Conservation (phyloP, 2,888 invertebrate species). For the Habrosyne pyritoides region DNA sequence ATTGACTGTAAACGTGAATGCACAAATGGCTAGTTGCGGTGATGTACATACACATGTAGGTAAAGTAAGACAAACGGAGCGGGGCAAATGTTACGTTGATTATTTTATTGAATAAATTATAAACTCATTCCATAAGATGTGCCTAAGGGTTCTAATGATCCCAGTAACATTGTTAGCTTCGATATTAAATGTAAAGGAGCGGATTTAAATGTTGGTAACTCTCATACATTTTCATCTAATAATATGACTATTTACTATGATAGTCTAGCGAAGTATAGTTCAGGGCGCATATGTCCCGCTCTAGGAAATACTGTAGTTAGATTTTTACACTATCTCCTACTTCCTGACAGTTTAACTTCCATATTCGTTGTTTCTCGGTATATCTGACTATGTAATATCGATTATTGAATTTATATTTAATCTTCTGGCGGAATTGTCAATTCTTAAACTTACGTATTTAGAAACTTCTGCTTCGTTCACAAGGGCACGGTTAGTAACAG, state of each 20-base stretch:
- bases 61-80: constrained; percentile 36
- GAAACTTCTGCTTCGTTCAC: constrained; percentile 6
- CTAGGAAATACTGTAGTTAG: constrained; percentile 54
- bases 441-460: constrained; percentile 40
- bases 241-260: not conserved
- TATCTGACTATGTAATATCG: constrained; percentile 23
- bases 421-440: constrained; percentile 45
- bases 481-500: constrained; percentile 12
- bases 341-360: constrained; percentile 18
- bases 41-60: constrained; percentile 63
- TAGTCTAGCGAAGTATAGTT: not conserved
- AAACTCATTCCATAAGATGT: constrained; percentile 68
- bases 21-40: constrained; percentile 42
- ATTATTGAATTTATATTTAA: constrained; percentile 24
- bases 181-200: constrained; percentile 41
- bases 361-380: not conserved
- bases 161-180: constrained; percentile 64
- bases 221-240: constrained; percentile 25
- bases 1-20: constrained; percentile 41
- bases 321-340: constrained; percentile 57
- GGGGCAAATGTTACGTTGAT: constrained; percentile 59
- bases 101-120: constrained; percentile 29
- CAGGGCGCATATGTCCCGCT: constrained; percentile 65
- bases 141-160: constrained; percentile 68
- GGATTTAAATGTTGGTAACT: constrained; percentile 16